Evolutionary conservation across 2,113 vertebrate species (phyloP).

Genomic region (Cheirogaleus medius): DNA sequence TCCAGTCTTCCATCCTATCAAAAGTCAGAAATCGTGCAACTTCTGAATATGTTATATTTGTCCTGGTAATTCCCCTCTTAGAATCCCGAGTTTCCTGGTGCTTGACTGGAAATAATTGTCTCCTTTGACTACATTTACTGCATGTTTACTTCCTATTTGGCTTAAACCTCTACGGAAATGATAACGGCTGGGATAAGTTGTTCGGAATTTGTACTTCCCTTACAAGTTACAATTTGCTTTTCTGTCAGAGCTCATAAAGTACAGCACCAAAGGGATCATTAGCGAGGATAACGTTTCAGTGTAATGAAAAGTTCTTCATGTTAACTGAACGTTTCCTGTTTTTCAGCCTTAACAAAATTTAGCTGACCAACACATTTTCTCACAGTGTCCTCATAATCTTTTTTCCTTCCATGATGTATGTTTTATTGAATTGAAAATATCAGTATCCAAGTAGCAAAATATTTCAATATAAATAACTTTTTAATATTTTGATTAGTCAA

Average conservation of each 20-base stretch:
- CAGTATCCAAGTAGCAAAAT: not conserved
- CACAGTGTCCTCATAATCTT: not conserved
- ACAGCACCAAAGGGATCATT: not conserved
- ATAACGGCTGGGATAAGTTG: not conserved
- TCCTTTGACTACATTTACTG: conserved; percentile 8
- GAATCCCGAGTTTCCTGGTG: not conserved
- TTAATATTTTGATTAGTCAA: not conserved
- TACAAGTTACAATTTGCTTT: conserved; percentile 15
- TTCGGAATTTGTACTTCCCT: conserved; percentile 24
- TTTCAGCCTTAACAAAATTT: conserved; percentile 41
- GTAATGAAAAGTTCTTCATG: not conserved
- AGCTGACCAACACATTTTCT: conserved; percentile 30
- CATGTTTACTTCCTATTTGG: conserved; percentile 49
- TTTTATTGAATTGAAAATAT: conserved; percentile 15
- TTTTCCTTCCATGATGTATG: not conserved
- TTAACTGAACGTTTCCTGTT: conserved; percentile 55
- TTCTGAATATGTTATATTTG: conserved; percentile 39
- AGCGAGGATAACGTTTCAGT: not conserved
- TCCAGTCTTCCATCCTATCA: not conserved
- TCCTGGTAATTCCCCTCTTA: not conserved
- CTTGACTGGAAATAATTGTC: conserved; percentile 52
- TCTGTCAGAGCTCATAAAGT: not conserved
- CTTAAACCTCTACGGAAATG: not conserved
- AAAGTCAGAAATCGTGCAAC: conserved; percentile 3
- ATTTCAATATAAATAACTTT: conserved; percentile 12